These are phyloP conservation scores for Melanogrammus aeglefinus DNA, from an alignment of 2,797 vertebrate species.

Conservation along the genomic window DNA sequence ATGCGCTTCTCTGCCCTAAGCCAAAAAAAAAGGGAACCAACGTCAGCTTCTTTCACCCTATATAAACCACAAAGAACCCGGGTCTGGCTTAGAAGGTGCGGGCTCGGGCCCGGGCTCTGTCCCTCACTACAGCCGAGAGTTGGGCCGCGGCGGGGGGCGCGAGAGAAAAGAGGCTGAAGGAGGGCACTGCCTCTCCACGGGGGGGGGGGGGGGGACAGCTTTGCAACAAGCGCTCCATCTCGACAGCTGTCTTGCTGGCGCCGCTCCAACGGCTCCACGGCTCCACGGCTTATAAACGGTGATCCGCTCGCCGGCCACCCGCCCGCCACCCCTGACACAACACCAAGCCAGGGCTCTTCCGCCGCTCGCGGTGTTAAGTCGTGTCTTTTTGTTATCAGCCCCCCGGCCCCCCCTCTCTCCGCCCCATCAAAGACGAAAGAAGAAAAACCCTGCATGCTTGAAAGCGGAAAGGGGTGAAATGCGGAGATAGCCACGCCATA, in stretches of 20 bases:
- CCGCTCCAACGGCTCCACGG: conserved; percentile 81
- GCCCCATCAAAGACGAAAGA: conserved; percentile 21
- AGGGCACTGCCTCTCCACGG: conserved; percentile 80
- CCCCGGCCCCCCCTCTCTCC: conserved; percentile 21
- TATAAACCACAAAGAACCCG: conserved; percentile 62
- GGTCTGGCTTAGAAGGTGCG: conserved; percentile 60
- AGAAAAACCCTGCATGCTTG: conserved; percentile 2
- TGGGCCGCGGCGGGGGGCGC: conserved; percentile 27
- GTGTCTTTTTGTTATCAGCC: conserved; percentile 39
- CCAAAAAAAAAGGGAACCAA: conserved; percentile 60
- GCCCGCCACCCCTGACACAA: conserved; percentile 72
- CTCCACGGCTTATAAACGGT: conserved; percentile 79
- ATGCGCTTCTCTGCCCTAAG: conserved; percentile 41
- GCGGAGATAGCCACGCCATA: conserved; percentile 1
- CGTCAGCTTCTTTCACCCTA: conserved; percentile 60
- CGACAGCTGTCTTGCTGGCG: conserved; percentile 99
- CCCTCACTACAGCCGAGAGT: conserved; percentile 66
- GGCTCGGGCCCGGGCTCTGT: conserved; percentile 52
- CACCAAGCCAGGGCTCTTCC: conserved; percentile 75
- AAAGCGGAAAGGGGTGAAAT: not conserved
- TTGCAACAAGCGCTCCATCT: conserved; percentile 84
- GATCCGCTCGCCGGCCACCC: conserved; percentile 80
- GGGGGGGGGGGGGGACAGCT: conserved; percentile 85
- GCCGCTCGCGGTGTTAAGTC: conserved; percentile 59
- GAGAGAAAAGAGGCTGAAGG: conserved; percentile 51